Evolutionary conservation across 2,113 vertebrate species (phyloP).

Genomic region (Neogale vison): DNA sequence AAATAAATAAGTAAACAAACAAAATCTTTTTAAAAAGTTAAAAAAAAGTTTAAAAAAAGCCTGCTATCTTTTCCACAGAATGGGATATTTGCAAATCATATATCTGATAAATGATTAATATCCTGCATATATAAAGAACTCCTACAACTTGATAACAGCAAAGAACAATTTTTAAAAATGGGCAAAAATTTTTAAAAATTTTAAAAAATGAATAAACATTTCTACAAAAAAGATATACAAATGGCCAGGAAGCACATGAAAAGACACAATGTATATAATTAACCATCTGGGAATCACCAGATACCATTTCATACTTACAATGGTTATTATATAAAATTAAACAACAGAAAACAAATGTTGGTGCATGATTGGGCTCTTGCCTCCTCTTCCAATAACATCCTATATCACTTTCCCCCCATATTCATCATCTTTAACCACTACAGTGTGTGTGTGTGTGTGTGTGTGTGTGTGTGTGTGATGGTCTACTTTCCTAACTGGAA

Average conservation of each 20-base stretch:
- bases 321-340: background rate
- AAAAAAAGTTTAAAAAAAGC: background rate
- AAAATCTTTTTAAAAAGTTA: background rate
- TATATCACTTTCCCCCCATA: background rate
- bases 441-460: background rate
- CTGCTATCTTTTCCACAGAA: background rate
- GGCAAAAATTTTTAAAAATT: background rate
- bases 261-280: background rate
- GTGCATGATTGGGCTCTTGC: background rate
- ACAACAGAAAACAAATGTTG: background rate
- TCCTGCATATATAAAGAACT: background rate
- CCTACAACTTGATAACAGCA: background rate
- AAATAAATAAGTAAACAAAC: no score
- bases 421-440: background rate
- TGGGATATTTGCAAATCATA: background rate
- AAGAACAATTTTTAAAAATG: background rate
- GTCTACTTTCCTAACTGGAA: constrained; percentile 21
- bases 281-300: background rate
- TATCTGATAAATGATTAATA: background rate
- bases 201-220: background rate
- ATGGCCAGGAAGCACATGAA: background rate
- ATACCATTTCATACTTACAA: background rate
- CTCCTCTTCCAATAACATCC: background rate
- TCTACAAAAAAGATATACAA: background rate
- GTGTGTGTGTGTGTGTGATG: background rate